These are phyloP conservation scores for Tadarida brasiliensis DNA, from an alignment of 2,797 vertebrate genomes.

Conservation along the genomic window DNA sequence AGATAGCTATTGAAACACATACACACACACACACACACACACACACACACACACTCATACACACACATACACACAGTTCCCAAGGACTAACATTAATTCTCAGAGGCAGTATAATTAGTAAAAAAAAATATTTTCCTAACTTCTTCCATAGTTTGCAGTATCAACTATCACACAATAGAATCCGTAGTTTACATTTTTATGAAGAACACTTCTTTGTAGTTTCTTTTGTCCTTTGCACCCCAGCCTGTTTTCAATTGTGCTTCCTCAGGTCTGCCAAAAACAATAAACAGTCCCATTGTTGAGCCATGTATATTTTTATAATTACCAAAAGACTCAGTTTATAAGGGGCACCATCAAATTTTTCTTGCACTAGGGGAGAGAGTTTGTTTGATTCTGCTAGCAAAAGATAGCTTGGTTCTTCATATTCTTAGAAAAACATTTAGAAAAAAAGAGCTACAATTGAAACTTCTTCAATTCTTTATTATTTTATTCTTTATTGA, in stretches of 20 bases:
- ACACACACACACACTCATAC: neutral
- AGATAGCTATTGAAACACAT: neutral
- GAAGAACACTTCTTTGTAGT: neutral
- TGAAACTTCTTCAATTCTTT: neutral
- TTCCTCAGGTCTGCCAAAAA: neutral
- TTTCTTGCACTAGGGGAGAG: neutral
- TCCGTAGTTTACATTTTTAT: neutral
- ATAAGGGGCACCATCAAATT: neutral
- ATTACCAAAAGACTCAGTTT: constrained; percentile 41
- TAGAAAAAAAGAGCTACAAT: neutral
- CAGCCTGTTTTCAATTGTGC: constrained; percentile 14
- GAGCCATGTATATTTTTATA: neutral
- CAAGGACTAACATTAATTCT: neutral
- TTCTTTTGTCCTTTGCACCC: constrained; percentile 35
- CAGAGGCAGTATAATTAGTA: constrained; percentile 20
- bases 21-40: neutral
- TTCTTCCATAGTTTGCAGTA: constrained; percentile 10
- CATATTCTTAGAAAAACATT: constrained; percentile 13
- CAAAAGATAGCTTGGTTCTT: constrained; percentile 49
- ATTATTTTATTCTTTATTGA: no score
- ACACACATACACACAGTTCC: neutral
- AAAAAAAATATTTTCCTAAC: neutral
- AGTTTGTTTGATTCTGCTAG: neutral
- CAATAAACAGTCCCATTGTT: neutral
- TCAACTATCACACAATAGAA: constrained; percentile 31